Evolutionary conservation across 2,113 vertebrate species (phyloP).

Genomic region (Diphyllodes magnificus): DNA sequence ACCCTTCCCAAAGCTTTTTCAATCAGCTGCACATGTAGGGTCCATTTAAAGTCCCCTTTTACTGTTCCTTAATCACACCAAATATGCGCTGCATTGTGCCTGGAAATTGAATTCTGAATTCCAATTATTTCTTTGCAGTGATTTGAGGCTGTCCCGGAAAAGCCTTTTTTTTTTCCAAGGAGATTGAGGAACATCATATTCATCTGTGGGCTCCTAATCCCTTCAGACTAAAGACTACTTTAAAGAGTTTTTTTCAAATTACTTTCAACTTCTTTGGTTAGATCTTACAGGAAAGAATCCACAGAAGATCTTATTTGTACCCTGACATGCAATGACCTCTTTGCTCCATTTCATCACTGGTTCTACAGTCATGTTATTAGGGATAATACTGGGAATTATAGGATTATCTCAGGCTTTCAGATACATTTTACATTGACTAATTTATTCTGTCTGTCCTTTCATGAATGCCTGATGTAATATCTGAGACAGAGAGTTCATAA

Average conservation of each 20-base stretch:
- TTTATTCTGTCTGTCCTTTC: conserved; percentile 39
- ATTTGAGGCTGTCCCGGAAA: background rate
- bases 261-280: background rate
- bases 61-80: background rate
- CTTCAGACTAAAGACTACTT: background rate
- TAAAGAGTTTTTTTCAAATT: background rate
- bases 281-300: background rate
- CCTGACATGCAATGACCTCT: background rate
- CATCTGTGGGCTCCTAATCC: background rate
- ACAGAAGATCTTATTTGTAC: background rate
- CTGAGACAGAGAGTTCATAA: background rate
- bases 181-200: background rate
- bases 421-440: background rate
- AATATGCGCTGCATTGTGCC: background rate
- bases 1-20: background rate
- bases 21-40: background rate
- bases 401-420: background rate
- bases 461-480: background rate
- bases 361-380: background rate
- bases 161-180: background rate
- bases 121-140: background rate
- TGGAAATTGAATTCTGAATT: background rate
- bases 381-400: conserved; percentile 24
- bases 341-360: conserved; percentile 2
- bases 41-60: background rate